A percentile compares a stretch with the other conserved stretches of the same genome.
phyloP scores from a whole-genome alignment of 2,113 vertebrate species.

The Thunnus thynnus region DNA sequence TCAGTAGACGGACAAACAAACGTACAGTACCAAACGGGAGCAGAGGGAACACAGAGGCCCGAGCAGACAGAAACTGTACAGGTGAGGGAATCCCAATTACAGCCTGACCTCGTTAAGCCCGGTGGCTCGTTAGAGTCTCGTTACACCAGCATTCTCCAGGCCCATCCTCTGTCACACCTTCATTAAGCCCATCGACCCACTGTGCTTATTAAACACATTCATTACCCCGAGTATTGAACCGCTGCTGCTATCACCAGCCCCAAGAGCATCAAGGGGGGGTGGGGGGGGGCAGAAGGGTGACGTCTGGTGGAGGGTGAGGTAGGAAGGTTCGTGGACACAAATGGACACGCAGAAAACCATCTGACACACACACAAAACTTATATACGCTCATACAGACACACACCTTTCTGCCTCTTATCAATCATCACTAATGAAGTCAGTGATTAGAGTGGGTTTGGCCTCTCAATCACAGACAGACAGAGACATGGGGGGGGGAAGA shows the following conservation, averaged over 20 bases:
- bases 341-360: conserved; percentile 8
- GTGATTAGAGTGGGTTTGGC: conserved; percentile 62
- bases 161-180: conserved; percentile 82
- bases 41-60: neutral
- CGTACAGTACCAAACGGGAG: conserved; percentile 3
- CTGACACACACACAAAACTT: neutral
- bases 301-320: conserved; percentile 18
- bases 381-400: conserved; percentile 17
- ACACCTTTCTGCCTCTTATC: conserved; percentile 67
- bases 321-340: conserved; percentile 12
- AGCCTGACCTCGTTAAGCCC: conserved; percentile 74
- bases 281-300: conserved; percentile 32
- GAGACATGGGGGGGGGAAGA: neutral
- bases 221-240: conserved; percentile 84
- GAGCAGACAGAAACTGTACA: conserved; percentile 32
- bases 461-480: conserved; percentile 62
- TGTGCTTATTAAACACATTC: conserved; percentile 86
- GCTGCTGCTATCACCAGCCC: conserved; percentile 54
- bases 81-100: conserved; percentile 64
- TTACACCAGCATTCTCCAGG: conserved; percentile 72
- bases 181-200: conserved; percentile 84
- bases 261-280: conserved; percentile 61
- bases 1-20: conserved; percentile 16
- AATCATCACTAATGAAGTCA: conserved; percentile 78
- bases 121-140: conserved; percentile 73